Conservation (phyloP, 2,797 vertebrate species). For the Arvicola amphibius region DNA sequence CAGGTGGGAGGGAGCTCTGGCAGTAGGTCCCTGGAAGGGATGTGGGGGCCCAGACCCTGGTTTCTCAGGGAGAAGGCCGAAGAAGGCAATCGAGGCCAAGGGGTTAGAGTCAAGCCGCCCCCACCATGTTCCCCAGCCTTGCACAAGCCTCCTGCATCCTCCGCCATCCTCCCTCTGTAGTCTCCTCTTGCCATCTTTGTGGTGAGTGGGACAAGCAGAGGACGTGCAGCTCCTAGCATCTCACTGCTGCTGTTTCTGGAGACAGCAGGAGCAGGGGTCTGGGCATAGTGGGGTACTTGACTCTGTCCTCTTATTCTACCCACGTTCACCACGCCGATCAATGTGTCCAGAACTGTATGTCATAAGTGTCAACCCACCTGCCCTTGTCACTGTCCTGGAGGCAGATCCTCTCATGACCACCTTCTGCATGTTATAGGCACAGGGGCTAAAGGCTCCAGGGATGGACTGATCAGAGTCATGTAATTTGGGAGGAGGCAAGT, state of each 20-base stretch:
- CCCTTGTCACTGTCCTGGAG: neutral
- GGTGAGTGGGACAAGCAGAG: neutral
- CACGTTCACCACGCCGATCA: neutral
- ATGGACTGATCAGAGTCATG: neutral
- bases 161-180: neutral
- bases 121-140: neutral
- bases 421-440: neutral
- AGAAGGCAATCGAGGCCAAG: neutral
- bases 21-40: neutral
- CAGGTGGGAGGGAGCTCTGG: neutral
- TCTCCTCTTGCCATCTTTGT: neutral
- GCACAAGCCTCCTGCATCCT: neutral
- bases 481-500: neutral
- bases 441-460: neutral
- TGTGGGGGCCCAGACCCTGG: neutral
- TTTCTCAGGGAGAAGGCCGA: slow-evolving; percentile 12
- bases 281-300: neutral
- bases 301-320: neutral
- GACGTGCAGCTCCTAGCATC: neutral
- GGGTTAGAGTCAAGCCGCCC: neutral
- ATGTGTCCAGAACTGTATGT: neutral
- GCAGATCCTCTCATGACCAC: neutral
- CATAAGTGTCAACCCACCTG: neutral
- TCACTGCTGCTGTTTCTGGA: neutral
- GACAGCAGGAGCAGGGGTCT: neutral